Percentiles rank a stretch among this genome's conserved stretches.
These are phyloP conservation scores for Pseudotriccus pelzelni DNA, from an alignment of 2,797 vertebrate genomes.

Conservation along the genomic window DNA sequence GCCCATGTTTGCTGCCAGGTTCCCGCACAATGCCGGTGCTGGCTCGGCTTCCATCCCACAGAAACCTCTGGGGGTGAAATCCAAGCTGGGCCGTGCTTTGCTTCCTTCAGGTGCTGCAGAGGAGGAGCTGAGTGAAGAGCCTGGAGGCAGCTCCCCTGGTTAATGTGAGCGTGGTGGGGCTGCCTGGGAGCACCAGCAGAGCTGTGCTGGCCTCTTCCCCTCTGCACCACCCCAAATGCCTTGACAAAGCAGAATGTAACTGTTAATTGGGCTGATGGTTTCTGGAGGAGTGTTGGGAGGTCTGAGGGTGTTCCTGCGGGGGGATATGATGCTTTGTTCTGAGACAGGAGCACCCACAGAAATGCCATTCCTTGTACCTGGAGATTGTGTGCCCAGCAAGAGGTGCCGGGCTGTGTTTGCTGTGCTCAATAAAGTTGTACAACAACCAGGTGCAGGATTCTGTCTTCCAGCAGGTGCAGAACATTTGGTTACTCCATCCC, in stretches of 20 bases:
- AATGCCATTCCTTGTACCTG: not conserved
- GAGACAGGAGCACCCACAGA: not conserved
- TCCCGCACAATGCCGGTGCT: conserved; percentile 19
- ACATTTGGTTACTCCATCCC: not conserved
- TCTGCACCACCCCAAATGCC: not conserved
- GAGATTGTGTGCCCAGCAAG: not conserved
- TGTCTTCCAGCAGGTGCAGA: not conserved
- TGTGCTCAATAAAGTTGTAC: not conserved
- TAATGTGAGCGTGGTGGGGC: not conserved
- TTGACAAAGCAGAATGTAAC: not conserved
- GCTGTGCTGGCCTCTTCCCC: not conserved
- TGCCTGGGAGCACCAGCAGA: not conserved
- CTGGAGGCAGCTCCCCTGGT: not conserved
- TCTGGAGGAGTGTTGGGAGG: not conserved
- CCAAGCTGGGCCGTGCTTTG: not conserved
- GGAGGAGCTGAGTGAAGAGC: not conserved
- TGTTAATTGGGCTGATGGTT: not conserved
- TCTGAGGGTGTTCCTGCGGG: not conserved
- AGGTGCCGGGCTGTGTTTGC: not conserved
- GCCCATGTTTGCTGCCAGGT: conserved; percentile 43
- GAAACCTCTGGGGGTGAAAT: not conserved
- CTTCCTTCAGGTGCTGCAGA: conserved; percentile 29
- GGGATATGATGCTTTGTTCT: not conserved
- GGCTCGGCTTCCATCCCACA: conserved; percentile 45
- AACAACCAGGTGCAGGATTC: not conserved